Base-by-base conservation (phyloP, 2,113 vertebrate genomes). In the Ellobius talpinus region DNA sequence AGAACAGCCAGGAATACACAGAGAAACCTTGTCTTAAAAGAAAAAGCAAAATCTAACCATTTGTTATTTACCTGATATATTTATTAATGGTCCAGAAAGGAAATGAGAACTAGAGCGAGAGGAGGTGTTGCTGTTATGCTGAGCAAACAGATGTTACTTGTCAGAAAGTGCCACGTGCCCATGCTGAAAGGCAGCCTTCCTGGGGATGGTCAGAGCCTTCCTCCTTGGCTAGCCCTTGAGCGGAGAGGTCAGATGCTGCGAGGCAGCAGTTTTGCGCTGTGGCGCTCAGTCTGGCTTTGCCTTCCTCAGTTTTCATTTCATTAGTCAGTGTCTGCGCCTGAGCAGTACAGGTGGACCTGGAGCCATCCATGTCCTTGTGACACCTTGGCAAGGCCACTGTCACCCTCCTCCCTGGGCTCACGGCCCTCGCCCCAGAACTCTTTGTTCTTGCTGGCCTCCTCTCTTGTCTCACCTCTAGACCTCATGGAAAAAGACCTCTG, bases 21-120 rank as follows among this genome's bases (percentile, higher is more conserved):
- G 63, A 66, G 63, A 66, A 66, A 66, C 63, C 61, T 26, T 63
- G 61, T 63, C 61, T 65, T 63, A 4, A 65, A 65, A 65, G 29
- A 65, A 7, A 7, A 23, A 61, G 58, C 58, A 61, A 61, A 29
- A 65, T 65, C 63, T 26, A 65, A 65, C 24, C 24, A 26, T 29
- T 65, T 63, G 61, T 23, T 66, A 66, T 66, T 66, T 66, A 31
- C 65, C 23, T 66, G 65, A 66, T 66, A 66, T 66, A 29, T 66
- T 66, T 66, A 66, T 66, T 66, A 66, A 66, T 66, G 63, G 91
- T 33, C 65, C 31, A 68, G 76, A 92, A 94, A 91, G 14, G 68
- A 79, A 92, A 92, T 47, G 23, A 77, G 82, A 95, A 77, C 47
- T 70, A 65, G 78, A 87, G 36, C 77, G 85, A 89, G 85, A 68